These are phyloP conservation scores for Nymphalis urticae DNA, from an alignment of 2,888 invertebrate genomes.

Conservation along the genomic window DNA sequence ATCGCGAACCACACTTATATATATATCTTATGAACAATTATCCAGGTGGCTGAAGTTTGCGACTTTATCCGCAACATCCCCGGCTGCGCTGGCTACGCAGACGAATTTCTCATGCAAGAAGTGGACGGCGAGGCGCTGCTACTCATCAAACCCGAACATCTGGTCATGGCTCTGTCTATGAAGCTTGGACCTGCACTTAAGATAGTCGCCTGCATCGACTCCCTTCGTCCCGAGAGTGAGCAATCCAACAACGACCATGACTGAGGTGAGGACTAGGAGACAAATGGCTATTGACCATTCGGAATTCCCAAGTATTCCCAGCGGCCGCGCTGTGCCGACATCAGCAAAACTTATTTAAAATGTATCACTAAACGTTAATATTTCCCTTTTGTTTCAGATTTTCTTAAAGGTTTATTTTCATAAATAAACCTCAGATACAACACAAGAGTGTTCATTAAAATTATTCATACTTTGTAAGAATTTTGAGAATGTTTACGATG, in stretches of 20 bases:
- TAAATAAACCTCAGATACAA: conserved; percentile 5
- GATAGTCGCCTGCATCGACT: conserved; percentile 95
- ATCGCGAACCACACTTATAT: no score
- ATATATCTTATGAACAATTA: no score
- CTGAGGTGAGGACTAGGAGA: conserved; percentile 48
- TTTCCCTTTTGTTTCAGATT: conserved; percentile 10
- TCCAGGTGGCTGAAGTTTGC: conserved; percentile 91
- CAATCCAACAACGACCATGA: conserved; percentile 57
- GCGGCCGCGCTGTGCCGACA: no score
- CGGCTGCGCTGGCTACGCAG: conserved; percentile 95
- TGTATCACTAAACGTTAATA: background rate
- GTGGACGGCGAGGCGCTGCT: conserved; percentile 97
- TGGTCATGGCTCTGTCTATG: conserved; percentile 97
- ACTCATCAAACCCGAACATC: conserved; percentile 95
- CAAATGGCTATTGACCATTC: no score
- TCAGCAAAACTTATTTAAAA: conserved; percentile 24
- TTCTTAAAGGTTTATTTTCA: conserved; percentile 15
- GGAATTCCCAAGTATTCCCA: no score
- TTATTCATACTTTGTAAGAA: conserved; percentile 9
- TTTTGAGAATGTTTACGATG: conserved; percentile 6
- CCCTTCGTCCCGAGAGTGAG: conserved; percentile 86
- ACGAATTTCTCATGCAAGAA: conserved; percentile 96
- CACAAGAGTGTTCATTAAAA: conserved; percentile 34
- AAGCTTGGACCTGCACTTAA: conserved; percentile 97
- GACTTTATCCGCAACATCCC: conserved; percentile 94